Base-by-base conservation (phyloP, 37 sponge, comb jelly and placozoan genomes). In the Tethya wilhelma region DNA sequence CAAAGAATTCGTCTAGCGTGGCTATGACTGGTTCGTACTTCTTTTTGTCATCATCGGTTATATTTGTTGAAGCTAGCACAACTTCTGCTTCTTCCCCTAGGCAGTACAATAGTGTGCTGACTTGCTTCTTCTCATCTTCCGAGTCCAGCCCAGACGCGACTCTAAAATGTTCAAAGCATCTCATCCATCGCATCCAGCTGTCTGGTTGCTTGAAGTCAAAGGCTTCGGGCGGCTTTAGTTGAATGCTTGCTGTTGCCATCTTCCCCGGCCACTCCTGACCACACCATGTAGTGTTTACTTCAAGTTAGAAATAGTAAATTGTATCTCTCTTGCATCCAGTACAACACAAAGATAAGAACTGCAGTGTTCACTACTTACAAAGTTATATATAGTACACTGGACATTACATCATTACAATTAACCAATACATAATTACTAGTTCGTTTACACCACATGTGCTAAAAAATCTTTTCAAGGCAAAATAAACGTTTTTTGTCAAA, bases 61-160 rank as follows among this genome's bases (percentile, higher is more conserved):
- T 71, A 28, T 56, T 55, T 17, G 81, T 80, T 2, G 73, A 81
- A 25, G 73, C n/a, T 4, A 71, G 46, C 1, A 81, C 73, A 34
- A 42, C 31, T 2, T 81, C 72, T 0, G 63, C 73, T 17, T 81
- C 82, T 32, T 56, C 64, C n/a, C 82, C 82, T 4, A 81, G 26
- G 39, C 79, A 78, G 67, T 78, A 78, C 38, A 78, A 28, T 2
- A 65, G 67, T 9, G 67, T 78, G 63, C 38, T 64, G 5, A 71
- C 49, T 59, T 70, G 34, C 34, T 45, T 22, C 0, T 33, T 38
- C 23, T 41, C 63, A 30, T 33, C 62, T 71, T 57, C 82, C 32
- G 25, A 25, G 23, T 38, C 59, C 6, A 81, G 73, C 20, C 79
- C 69, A 1, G 78, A 28, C 38, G 69, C 69, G 5, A 0, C 7